Evolutionary conservation across 30 jellyfish, hydroid and myxozoan genomes (phyloP).

Genomic region (Haliclystus octoradiatus): DNA sequence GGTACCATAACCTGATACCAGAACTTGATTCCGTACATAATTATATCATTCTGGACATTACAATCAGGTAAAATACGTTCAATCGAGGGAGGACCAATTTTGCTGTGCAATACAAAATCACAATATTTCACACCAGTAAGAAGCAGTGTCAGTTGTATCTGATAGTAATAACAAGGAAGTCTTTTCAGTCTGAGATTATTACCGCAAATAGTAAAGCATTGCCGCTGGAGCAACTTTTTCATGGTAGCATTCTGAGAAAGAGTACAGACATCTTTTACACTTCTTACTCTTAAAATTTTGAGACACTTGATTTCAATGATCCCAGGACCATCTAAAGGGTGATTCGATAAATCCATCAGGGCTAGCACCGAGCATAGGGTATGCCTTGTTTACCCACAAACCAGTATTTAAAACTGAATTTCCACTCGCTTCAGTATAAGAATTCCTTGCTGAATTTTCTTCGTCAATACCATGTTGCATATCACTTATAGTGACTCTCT

Average conservation of each 20-base stretch:
- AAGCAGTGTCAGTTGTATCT: not conserved
- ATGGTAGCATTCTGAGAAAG: too few species aligned
- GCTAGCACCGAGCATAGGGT: conserved; percentile 24
- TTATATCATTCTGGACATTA: conserved; percentile 8
- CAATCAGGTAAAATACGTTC: not conserved
- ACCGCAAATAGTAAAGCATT: not conserved
- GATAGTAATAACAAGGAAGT: not conserved
- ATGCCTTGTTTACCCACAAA: conserved; percentile 27
- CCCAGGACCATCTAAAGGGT: conserved; percentile 18
- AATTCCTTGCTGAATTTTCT: too few species aligned
- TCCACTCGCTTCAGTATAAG: too few species aligned
- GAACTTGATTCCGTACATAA: not conserved
- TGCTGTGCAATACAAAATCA: conserved; percentile 2
- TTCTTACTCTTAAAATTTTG: conserved; percentile 11
- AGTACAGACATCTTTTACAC: conserved; percentile 20
- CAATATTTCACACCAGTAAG: not conserved
- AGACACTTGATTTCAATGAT: conserved; percentile 38
- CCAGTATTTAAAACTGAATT: conserved; percentile 17
- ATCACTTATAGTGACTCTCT: not conserved
- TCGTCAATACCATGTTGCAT: conserved; percentile 15
- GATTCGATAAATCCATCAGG: conserved; percentile 41
- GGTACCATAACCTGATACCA: conserved; percentile 22
- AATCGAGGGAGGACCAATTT: conserved; percentile 3
- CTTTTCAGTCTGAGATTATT: not conserved
- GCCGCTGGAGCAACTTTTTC: too few species aligned